A percentile compares a stretch with the other conserved stretches of the same genome.
phyloP scores from a whole-genome alignment of 2,888 invertebrate species.

The Pherbina coryleti region DNA sequence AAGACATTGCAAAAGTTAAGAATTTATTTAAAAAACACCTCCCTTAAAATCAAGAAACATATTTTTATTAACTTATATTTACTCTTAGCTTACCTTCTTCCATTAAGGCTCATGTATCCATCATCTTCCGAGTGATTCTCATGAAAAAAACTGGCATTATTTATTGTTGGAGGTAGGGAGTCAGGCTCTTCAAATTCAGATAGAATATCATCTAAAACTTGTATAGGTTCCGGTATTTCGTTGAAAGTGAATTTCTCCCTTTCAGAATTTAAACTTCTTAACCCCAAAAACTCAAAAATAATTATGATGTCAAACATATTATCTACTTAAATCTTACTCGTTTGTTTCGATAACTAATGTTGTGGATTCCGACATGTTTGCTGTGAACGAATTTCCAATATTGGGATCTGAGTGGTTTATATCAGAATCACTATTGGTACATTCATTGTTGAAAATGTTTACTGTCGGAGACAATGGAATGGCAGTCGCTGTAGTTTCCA shows the following conservation, averaged over 20 bases:
- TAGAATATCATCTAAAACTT: slow-evolving; percentile 88
- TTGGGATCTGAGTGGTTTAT: background rate
- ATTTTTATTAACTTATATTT: background rate
- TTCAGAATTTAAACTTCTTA: background rate
- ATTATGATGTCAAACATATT: background rate
- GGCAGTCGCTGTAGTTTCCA: background rate
- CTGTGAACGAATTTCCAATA: background rate
- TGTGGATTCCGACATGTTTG: background rate
- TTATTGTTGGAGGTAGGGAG: slow-evolving; percentile 64
- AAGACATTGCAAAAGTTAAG: no score
- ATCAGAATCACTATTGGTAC: background rate
- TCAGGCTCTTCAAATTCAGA: slow-evolving; percentile 87
- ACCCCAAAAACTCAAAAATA: background rate
- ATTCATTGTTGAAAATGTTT: background rate
- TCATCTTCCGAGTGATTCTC: slow-evolving; percentile 91
- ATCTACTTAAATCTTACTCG: slow-evolving; percentile 5
- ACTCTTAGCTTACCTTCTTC: slow-evolving; percentile 74
- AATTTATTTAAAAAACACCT: background rate
- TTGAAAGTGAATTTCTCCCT: slow-evolving; percentile 68
- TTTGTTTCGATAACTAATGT: background rate
- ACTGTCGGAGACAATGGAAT: slow-evolving; percentile 7
- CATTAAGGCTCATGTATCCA: slow-evolving; percentile 94
- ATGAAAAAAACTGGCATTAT: slow-evolving; percentile 72
- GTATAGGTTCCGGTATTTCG: slow-evolving; percentile 90
- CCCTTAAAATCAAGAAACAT: background rate